Evolutionary conservation across 1,140 invertebrate species (phyloP).

Genomic region (Drosophila truncata): DNA sequence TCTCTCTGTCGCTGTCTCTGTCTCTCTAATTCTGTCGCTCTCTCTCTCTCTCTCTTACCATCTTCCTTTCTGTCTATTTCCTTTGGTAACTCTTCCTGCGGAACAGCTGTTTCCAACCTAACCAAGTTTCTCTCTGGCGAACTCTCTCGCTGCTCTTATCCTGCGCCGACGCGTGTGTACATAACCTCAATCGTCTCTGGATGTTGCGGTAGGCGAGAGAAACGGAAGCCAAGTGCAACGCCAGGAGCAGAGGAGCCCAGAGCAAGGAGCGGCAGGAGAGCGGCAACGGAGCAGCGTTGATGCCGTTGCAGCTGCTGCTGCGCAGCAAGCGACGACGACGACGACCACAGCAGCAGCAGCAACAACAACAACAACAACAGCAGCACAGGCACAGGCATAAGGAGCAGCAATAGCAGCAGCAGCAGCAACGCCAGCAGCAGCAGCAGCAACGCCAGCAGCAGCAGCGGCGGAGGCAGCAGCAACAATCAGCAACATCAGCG

Average conservation of each 20-base stretch:
- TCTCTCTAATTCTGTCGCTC: slow-evolving; percentile 9
- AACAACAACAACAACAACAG: slow-evolving; percentile 12
- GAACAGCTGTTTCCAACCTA: slow-evolving; percentile 37
- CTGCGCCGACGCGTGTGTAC: slow-evolving; percentile 75
- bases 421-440: slow-evolving; percentile 29
- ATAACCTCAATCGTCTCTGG: slow-evolving; percentile 71
- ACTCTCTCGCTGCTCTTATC: not conserved
- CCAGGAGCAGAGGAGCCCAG: slow-evolving; percentile 23
- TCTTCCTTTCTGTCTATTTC: slow-evolving; percentile 1
- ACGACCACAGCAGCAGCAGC: slow-evolving; percentile 29
- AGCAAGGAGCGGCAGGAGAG: slow-evolving; percentile 37
- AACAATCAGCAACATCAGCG: slow-evolving; percentile 78
- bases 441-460: slow-evolving; percentile 40
- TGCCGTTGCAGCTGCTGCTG: slow-evolving; percentile 82
- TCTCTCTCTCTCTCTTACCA: not conserved
- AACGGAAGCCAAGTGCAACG: slow-evolving; percentile 57
- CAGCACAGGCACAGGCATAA: slow-evolving; percentile 27
- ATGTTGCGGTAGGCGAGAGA: slow-evolving; percentile 75
- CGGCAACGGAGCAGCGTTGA: slow-evolving; percentile 51
- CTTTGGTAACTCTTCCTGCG: slow-evolving; percentile 17
- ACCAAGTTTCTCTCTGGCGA: slow-evolving; percentile 25
- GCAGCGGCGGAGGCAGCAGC: slow-evolving; percentile 57
- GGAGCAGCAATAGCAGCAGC: slow-evolving; percentile 32
- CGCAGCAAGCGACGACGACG: slow-evolving; percentile 63
- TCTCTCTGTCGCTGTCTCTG: slow-evolving; percentile 37